Percentiles rank a stretch among this genome's conserved stretches.
Evolutionary conservation across 2,888 invertebrate genomes (phyloP).

Genomic region (Tiliacea aurago): DNA sequence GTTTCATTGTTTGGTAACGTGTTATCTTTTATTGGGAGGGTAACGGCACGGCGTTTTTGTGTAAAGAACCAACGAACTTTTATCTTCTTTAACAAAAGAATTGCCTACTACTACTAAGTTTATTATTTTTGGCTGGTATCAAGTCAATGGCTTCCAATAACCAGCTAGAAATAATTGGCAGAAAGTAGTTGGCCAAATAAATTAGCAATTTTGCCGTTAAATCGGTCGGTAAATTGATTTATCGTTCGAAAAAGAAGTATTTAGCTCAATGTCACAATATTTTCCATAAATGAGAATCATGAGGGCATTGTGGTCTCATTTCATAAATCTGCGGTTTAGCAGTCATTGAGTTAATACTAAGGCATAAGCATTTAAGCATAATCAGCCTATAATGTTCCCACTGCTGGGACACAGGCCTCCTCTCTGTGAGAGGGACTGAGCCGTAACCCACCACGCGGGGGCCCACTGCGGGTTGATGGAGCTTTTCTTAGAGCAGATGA

Average conservation of each 20-base stretch:
- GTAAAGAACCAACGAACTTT: slow-evolving; percentile 29
- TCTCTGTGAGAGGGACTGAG: too few species aligned
- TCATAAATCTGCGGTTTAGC: slow-evolving; percentile 6
- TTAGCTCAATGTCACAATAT: slow-evolving; percentile 51
- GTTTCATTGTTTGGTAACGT: slow-evolving; percentile 78
- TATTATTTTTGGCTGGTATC: slow-evolving; percentile 16
- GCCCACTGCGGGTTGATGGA: too few species aligned
- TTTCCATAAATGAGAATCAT: slow-evolving; percentile 35
- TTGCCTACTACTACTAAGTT: slow-evolving; percentile 3
- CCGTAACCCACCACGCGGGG: too few species aligned
- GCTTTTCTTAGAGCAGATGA: not conserved
- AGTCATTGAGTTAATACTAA: not conserved
- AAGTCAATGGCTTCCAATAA: slow-evolving; percentile 6
- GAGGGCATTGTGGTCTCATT: slow-evolving; percentile 33
- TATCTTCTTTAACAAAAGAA: slow-evolving; percentile 11
- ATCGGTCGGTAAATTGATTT: slow-evolving; percentile 43
- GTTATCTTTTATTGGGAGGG: slow-evolving; percentile 66
- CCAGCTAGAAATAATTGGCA: slow-evolving; percentile 10
- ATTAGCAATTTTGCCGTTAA: slow-evolving; percentile 32
- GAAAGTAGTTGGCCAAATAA: slow-evolving; percentile 29
- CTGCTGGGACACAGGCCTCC: too few species aligned
- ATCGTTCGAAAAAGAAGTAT: slow-evolving; percentile 26
- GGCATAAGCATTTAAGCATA: too few species aligned
- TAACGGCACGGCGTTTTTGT: slow-evolving; percentile 59
- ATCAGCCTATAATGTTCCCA: too few species aligned